A percentile compares a stretch with the other conserved stretches of the same genome.
Conservation (phyloP, 2,888 invertebrate genomes). For the Calameuta idolon region DNA sequence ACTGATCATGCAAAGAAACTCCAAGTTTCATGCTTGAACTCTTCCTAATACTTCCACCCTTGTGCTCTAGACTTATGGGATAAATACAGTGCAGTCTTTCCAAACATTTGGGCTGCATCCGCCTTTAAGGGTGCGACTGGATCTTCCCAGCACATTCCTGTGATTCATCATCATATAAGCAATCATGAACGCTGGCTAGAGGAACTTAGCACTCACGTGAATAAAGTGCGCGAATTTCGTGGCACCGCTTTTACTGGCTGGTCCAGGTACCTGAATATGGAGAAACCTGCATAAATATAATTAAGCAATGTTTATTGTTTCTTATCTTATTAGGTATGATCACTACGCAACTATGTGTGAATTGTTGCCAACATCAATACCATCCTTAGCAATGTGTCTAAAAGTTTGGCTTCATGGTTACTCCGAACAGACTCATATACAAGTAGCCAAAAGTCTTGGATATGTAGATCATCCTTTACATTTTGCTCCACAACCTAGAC, state of each 20-base stretch:
- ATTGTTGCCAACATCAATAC: conserved; percentile 74
- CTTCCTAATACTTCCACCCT: conserved; percentile 41
- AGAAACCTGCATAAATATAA: neutral
- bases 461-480: conserved; percentile 64
- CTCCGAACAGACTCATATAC: conserved; percentile 65
- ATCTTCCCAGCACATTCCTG: conserved; percentile 77
- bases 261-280: conserved; percentile 71
- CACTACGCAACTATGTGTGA: conserved; percentile 81
- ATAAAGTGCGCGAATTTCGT: conserved; percentile 70
- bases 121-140: conserved; percentile 91
- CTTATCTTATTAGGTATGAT: conserved; percentile 71
- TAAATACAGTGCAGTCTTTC: conserved; percentile 76
- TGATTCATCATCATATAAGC: conserved; percentile 77
- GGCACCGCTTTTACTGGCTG: conserved; percentile 81
- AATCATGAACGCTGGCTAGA: conserved; percentile 82
- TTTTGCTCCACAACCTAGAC: conserved; percentile 62
- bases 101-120: conserved; percentile 81
- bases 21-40: neutral
- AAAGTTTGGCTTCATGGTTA: conserved; percentile 70
- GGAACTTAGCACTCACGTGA: conserved; percentile 69
- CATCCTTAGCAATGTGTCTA: conserved; percentile 74
- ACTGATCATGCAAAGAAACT: neutral
- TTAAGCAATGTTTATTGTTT: neutral
- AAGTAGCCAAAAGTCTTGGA: conserved; percentile 66
- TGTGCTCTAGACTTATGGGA: conserved; percentile 71